Evolutionary conservation across 2,113 vertebrate genomes (phyloP).

Genomic region (Delphinapterus leucas): DNA sequence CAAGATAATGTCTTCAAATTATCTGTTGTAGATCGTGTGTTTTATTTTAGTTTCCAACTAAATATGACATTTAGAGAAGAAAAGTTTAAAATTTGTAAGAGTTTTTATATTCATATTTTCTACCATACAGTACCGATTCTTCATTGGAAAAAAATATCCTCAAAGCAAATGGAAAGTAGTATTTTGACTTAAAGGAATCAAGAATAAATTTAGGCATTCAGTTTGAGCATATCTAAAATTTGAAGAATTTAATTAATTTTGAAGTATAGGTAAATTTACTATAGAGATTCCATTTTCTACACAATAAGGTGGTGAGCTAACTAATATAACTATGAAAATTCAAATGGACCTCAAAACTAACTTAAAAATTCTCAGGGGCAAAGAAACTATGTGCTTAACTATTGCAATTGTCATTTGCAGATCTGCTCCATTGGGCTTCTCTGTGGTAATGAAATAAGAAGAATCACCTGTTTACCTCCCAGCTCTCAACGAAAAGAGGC

Average conservation of each 20-base stretch:
- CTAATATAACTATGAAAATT: conserved; percentile 49
- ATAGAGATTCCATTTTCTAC: conserved; percentile 27
- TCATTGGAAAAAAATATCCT: neutral
- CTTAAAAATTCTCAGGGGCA: conserved; percentile 78
- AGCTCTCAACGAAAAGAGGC: conserved; percentile 29
- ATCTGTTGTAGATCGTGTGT: neutral
- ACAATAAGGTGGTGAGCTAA: conserved; percentile 51
- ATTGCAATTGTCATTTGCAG: conserved; percentile 87
- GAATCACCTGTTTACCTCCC: conserved; percentile 84
- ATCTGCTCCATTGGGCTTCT: conserved; percentile 85
- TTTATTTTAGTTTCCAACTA: conserved; percentile 28
- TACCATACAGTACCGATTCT: neutral
- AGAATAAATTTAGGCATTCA: neutral
- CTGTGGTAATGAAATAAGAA: conserved; percentile 88
- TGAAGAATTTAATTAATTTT: conserved; percentile 55
- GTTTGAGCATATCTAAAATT: conserved; percentile 19
- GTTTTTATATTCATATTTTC: neutral
- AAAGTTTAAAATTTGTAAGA: neutral
- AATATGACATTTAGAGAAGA: neutral
- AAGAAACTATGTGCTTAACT: conserved; percentile 89
- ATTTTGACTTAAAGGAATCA: conserved; percentile 24
- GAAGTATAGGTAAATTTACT: conserved; percentile 27
- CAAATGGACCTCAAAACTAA: conserved; percentile 54
- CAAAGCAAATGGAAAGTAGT: conserved; percentile 37
- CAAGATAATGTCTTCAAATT: conserved; percentile 27